A percentile compares a stretch with the other conserved stretches of the same genome.
These are phyloP conservation scores for Empidonax traillii DNA, from an alignment of 2,113 vertebrate genomes.

Conservation along the genomic window DNA sequence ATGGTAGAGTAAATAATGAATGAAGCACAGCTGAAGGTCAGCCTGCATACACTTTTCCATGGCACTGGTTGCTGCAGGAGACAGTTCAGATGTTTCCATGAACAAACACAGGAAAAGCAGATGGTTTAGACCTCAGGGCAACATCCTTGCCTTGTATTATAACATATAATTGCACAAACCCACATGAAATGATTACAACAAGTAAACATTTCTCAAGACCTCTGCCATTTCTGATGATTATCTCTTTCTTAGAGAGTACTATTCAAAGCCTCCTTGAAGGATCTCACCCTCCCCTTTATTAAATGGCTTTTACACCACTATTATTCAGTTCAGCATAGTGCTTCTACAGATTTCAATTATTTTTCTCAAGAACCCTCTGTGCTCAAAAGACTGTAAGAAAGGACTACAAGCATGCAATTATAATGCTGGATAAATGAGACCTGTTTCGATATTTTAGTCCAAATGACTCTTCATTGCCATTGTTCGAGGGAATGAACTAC, in stretches of 20 bases:
- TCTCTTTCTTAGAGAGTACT: neutral
- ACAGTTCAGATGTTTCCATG: neutral
- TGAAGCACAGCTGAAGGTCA: neutral
- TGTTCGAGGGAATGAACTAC: neutral
- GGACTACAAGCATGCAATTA: neutral
- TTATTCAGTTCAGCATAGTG: neutral
- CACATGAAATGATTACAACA: neutral
- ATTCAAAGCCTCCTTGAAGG: neutral
- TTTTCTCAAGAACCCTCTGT: neutral
- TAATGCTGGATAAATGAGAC: neutral
- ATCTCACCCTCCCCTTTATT: neutral
- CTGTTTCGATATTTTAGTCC: neutral
- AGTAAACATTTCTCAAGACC: neutral
- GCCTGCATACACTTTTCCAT: neutral
- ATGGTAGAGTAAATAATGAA: neutral
- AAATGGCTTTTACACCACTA: neutral
- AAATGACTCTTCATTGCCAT: neutral
- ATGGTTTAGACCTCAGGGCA: neutral
- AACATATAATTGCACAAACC: neutral
- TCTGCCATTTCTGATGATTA: neutral
- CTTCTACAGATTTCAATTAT: neutral
- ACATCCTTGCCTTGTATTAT: neutral
- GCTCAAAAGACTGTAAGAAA: neutral
- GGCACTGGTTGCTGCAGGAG: neutral
- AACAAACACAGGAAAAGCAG: neutral